Evolutionary conservation across 1,140 invertebrate species (phyloP).

Genomic region (Rhyacophila brunnea): DNA sequence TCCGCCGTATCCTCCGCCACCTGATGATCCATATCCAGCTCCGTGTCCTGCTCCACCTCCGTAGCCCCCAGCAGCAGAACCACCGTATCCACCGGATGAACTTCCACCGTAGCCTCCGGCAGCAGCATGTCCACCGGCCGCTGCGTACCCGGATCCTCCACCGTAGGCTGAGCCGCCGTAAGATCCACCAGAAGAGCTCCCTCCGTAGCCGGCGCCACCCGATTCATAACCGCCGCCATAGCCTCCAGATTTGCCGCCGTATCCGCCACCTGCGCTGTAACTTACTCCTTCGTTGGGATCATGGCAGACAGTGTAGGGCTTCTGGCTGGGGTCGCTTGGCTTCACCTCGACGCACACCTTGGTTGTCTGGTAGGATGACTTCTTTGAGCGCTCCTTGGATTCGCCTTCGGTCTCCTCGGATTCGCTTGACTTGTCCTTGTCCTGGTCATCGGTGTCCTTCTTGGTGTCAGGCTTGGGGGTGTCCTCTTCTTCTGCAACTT

Average conservation of each 20-base stretch:
- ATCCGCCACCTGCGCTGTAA: constrained; percentile 10
- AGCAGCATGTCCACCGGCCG: neutral
- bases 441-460: neutral
- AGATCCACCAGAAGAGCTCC: constrained; percentile 29
- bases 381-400: constrained; percentile 25
- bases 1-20: neutral
- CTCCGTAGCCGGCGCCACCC: constrained; percentile 18
- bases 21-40: neutral
- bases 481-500: neutral
- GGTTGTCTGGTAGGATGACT: constrained; percentile 38
- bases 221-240: constrained; percentile 9
- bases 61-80: constrained; percentile 8
- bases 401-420: constrained; percentile 19
- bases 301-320: constrained; percentile 26
- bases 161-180: too few relatives aligned
- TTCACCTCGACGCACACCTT: constrained; percentile 32
- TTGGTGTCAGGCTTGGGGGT: neutral
- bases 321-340: constrained; percentile 25
- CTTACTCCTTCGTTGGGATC: constrained; percentile 14
- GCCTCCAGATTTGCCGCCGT: neutral
- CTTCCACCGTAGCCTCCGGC: constrained; percentile 1
- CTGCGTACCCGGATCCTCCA: constrained; percentile 10
- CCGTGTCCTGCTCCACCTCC: constrained; percentile 4
- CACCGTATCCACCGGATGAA: constrained; percentile 1
- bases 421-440: too few relatives aligned